Percentiles rank a stretch among this genome's conserved stretches.
Evolutionary conservation across 2,113 vertebrate genomes (phyloP).

Genomic region (Neodon shergylaensis): DNA sequence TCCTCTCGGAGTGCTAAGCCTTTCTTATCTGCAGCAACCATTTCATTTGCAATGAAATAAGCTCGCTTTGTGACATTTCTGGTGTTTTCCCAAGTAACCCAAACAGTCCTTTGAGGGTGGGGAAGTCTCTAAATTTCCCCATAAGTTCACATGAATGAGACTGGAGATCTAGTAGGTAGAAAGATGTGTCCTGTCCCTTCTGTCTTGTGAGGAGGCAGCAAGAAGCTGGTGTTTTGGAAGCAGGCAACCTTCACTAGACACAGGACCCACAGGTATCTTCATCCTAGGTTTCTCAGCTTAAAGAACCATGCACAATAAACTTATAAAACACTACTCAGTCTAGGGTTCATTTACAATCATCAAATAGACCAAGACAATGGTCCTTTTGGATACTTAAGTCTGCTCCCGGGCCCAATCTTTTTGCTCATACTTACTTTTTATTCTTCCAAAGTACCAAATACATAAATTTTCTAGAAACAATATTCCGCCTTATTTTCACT

Average conservation of each 20-base stretch:
- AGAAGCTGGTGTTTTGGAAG: background rate
- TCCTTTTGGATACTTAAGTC: background rate
- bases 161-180: background rate
- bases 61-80: background rate
- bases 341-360: background rate
- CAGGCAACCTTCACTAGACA: background rate
- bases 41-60: slow-evolving; percentile 15
- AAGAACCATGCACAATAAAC: background rate
- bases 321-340: background rate
- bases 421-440: background rate
- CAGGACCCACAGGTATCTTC: background rate
- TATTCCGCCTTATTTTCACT: background rate
- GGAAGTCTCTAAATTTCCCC: background rate
- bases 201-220: background rate
- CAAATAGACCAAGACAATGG: background rate
- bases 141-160: background rate
- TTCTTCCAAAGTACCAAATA: background rate
- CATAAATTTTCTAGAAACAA: background rate
- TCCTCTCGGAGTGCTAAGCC: background rate
- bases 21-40: background rate
- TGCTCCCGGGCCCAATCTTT: background rate
- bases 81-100: background rate
- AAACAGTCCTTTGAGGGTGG: background rate
- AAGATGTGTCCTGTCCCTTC: background rate
- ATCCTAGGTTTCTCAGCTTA: too few relatives aligned